phyloP scores from a whole-genome alignment of 2,888 invertebrate genomes.

The Clanis bilineata region DNA sequence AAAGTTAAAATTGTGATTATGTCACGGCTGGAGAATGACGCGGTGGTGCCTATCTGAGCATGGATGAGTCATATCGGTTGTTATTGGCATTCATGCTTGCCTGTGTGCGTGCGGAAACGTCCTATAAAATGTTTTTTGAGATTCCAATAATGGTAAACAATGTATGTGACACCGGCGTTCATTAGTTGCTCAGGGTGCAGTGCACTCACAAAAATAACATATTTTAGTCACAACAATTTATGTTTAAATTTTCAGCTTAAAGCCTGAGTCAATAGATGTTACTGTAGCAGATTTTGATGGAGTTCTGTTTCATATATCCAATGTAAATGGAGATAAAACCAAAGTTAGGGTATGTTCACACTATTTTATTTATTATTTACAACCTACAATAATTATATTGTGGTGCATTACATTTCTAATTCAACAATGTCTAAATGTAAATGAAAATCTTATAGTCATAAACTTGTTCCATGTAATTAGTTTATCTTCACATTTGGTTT shows the following conservation, averaged over 20 bases:
- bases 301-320: constrained; percentile 98
- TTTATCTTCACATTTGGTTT: no score
- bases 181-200: constrained; percentile 26
- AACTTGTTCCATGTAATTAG: no score
- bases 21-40: constrained; percentile 55
- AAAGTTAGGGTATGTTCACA: constrained; percentile 93
- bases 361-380: background rate
- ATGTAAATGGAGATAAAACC: constrained; percentile 97
- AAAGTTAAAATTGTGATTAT: constrained; percentile 42
- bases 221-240: constrained; percentile 23
- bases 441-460: no score
- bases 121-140: constrained; percentile 68
- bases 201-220: background rate
- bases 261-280: constrained; percentile 97
- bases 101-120: constrained; percentile 67
- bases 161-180: constrained; percentile 38
- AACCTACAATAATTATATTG: background rate
- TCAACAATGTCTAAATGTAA: background rate
- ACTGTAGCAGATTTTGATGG: constrained; percentile 99
- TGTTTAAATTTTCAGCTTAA: constrained; percentile 86
- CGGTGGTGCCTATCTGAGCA: constrained; percentile 68
- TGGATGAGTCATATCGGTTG: constrained; percentile 71
- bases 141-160: constrained; percentile 65
- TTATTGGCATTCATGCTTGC: constrained; percentile 57
- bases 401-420: background rate